Conservation (phyloP, 2,797 vertebrate species). For the Halcyon badia region DNA sequence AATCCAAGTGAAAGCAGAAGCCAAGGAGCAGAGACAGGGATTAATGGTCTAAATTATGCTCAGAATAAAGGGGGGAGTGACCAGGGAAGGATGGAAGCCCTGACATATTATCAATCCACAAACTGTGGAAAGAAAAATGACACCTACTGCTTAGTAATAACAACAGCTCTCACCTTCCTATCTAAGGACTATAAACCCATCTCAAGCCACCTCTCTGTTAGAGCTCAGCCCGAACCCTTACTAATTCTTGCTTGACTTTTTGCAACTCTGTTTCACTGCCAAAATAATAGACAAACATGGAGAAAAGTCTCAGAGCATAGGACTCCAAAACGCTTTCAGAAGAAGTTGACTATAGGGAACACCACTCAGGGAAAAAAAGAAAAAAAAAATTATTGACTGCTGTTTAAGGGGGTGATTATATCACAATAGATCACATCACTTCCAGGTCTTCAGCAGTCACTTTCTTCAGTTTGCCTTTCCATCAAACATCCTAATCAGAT, state of each 20-base stretch:
- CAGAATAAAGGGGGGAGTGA: not conserved
- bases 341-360: not conserved
- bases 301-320: not conserved
- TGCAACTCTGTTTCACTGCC: not conserved
- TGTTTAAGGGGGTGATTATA: not conserved
- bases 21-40: not conserved
- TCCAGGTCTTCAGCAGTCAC: not conserved
- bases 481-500: not conserved
- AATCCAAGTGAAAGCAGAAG: not conserved
- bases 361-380: not conserved
- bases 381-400: not conserved
- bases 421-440: not conserved
- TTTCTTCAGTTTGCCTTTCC: not conserved
- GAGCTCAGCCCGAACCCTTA: not conserved
- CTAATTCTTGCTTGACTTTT: slow-evolving; percentile 23
- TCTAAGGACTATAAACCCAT: slow-evolving; percentile 10
- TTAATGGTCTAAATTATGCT: not conserved
- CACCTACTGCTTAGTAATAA: not conserved
- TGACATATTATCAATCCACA: not conserved
- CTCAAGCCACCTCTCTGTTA: too few species aligned
- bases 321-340: not conserved
- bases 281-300: not conserved
- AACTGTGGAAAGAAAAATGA: not conserved
- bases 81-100: not conserved
- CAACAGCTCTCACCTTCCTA: not conserved